Percentiles rank a stretch among this genome's conserved stretches.
Evolutionary conservation across 1,140 invertebrate species (phyloP).

Genomic region (Platorchestia sp.): DNA sequence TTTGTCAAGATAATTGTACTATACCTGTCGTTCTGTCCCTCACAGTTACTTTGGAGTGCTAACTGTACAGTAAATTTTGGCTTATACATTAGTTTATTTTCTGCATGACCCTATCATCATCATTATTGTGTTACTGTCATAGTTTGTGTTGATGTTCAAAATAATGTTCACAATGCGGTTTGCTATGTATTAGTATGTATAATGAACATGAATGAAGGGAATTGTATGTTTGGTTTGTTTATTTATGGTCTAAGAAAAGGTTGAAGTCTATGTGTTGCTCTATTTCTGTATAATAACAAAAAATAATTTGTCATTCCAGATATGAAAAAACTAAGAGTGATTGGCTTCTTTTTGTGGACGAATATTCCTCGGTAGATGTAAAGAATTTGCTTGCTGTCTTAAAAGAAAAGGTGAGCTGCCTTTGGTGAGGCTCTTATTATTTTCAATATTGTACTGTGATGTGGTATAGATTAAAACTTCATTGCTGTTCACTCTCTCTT

Average conservation of each 20-base stretch:
- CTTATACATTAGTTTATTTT: not conserved
- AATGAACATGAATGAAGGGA: not conserved
- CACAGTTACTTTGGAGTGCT: not conserved
- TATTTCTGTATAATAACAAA: not conserved
- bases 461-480: not conserved
- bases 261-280: not conserved
- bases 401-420: slow-evolving; percentile 17
- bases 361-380: not conserved
- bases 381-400: not conserved
- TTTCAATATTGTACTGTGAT: not conserved
- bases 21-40: not conserved
- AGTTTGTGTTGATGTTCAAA: not conserved
- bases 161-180: not conserved
- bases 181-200: not conserved
- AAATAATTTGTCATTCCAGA: not conserved
- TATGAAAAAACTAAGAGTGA: slow-evolving; percentile 8
- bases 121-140: not conserved
- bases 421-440: not conserved
- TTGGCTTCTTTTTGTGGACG: not conserved
- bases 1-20: not conserved
- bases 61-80: not conserved
- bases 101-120: not conserved
- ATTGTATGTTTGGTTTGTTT: not conserved
- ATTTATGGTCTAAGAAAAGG: not conserved
- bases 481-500: not conserved